Evolutionary conservation across 1,140 invertebrate genomes (phyloP).

Genomic region (Conus ventricosus): DNA sequence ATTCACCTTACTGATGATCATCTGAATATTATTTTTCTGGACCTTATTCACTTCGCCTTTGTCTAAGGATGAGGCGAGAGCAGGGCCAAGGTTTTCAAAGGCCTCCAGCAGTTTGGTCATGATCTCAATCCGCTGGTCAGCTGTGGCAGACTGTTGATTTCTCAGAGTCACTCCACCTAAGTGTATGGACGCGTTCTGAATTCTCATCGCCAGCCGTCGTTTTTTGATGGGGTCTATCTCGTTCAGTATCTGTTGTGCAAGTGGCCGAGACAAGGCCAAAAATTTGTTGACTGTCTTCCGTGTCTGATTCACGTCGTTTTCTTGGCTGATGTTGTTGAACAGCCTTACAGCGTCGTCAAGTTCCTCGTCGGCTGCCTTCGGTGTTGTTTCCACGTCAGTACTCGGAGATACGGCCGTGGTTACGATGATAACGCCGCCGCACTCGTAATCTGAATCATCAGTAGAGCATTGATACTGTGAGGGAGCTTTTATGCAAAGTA

Average conservation of each 20-base stretch:
- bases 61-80: neutral
- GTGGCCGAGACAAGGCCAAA: too few relatives aligned
- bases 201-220: neutral
- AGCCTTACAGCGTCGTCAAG: too few relatives aligned
- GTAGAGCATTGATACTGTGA: too few relatives aligned
- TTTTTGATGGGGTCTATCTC: neutral
- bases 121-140: neutral
- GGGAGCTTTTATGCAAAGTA: too few relatives aligned
- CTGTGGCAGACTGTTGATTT: neutral
- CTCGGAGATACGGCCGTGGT: too few relatives aligned
- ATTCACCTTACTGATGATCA: neutral
- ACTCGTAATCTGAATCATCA: too few relatives aligned
- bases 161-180: neutral
- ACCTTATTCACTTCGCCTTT: neutral
- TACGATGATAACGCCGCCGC: too few relatives aligned
- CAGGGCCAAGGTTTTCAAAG: neutral
- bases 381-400: too few relatives aligned
- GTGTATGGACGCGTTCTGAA: neutral
- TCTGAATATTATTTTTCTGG: neutral
- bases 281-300: too few relatives aligned
- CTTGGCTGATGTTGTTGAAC: too few relatives aligned
- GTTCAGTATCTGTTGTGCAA: neutral
- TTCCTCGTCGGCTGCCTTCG: too few relatives aligned
- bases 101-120: neutral
- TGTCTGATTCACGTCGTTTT: too few relatives aligned